A percentile compares a stretch with the other conserved stretches of the same genome.
Evolutionary conservation across 2,888 invertebrate genomes (phyloP).

Genomic region (Rhorus exstirpatorius): DNA sequence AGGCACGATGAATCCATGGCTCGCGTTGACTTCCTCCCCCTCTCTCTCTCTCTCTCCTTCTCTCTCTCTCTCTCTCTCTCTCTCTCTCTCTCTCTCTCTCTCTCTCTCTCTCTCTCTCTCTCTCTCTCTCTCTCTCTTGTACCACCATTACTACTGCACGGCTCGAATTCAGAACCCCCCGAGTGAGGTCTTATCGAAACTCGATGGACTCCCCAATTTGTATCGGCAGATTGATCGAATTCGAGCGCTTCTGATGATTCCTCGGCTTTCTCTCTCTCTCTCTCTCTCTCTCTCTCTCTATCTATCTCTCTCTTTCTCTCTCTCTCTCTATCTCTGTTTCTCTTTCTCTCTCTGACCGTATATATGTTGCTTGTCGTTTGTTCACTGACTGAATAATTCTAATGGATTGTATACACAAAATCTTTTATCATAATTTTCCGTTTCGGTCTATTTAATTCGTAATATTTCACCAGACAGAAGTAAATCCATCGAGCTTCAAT

Average conservation of each 20-base stretch:
- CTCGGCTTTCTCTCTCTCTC: conserved; percentile 11
- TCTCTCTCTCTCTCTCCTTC: no score
- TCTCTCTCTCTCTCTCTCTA: no score
- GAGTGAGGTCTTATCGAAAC: conserved; percentile 69
- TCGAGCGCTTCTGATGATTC: conserved; percentile 53
- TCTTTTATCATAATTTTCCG: conserved; percentile 37
- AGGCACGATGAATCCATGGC: conserved; percentile 43
- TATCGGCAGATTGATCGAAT: conserved; percentile 68
- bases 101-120: no score
- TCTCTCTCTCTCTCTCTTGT: conserved; percentile 9
- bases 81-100: no score
- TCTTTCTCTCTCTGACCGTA: not conserved
- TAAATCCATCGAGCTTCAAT: not conserved
- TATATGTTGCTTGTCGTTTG: conserved; percentile 25
- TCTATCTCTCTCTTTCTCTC: no score
- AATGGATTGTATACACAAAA: conserved; percentile 45
- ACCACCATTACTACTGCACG: conserved; percentile 45
- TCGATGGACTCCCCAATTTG: conserved; percentile 63
- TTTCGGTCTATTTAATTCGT: conserved; percentile 14
- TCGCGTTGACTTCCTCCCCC: no score
- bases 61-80: no score
- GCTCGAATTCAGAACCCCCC: conserved; percentile 58
- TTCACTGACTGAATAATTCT: conserved; percentile 57
- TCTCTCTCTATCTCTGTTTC: no score
- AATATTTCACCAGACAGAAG: conserved; percentile 15